Evolutionary conservation across 2,797 vertebrate genomes (phyloP), one percentile per base, ranked within the genome.

Genomic region (Pelochelys cantorii): DNA sequence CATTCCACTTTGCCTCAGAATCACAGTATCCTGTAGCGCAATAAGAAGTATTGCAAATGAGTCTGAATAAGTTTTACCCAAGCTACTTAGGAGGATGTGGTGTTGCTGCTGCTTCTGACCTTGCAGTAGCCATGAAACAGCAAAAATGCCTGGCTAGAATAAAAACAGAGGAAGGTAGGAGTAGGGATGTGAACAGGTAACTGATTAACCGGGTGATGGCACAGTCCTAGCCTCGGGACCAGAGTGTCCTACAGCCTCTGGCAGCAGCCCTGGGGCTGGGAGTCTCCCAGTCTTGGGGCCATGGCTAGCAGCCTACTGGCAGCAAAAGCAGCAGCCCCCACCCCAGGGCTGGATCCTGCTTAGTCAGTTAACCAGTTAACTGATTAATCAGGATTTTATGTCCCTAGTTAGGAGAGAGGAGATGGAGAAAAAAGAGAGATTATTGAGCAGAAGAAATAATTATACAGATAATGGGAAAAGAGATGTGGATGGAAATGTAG

Each of bases 41-140:
- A 42, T 94, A 97, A 95, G 95, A 97, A 95, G 94, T 92, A 85
- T 94, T 93, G 13, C 27, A 62, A 62, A 62, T 94, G 94, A 95
- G 91, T 71, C 87, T 84, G 89, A 92, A 93, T 93, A 82, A 88
- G 42, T 86, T 93, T 95, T 93, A 84, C 93, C 91, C 86, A 81
- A 92, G 42, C n/a, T 88, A 22, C 88, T 81, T 57, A 62, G 27
- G 48, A 75, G 54, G 85, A 56, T 88, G 60, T 95, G 90, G 90
- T 83, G 75, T 57, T 84, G 68, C 59, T n/a, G 57, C 68, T 85
- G 94, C 88, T 83, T 84, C 93, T 71, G 92, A 92, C 94, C 84
- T 95, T 96, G 94, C 88, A 92, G 91, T 92, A 94, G 96, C 84
- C 90, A 71, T 89, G 87, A 80, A 48, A 48, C 42, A 48, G 42